Conservation (phyloP, 2,797 vertebrate genomes). For the Natrix natrix region DNA sequence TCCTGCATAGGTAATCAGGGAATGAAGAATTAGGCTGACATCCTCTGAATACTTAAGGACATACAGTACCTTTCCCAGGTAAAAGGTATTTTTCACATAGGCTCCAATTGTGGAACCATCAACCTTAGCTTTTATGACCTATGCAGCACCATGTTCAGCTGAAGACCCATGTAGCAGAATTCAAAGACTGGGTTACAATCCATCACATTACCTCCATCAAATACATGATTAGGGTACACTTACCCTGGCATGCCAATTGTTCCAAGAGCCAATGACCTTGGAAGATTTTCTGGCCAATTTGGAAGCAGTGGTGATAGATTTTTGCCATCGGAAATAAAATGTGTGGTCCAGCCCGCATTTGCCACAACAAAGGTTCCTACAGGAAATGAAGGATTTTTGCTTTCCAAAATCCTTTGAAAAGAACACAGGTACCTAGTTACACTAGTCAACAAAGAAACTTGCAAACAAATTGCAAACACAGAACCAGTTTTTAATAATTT, state of each 20-base stretch:
- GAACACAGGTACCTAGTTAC: neutral
- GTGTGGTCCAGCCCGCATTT: constrained; percentile 81
- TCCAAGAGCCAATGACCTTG: constrained; percentile 84
- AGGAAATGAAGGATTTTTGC: constrained; percentile 79
- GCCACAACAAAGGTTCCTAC: constrained; percentile 74
- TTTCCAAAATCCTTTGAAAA: constrained; percentile 80
- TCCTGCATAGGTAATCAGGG: neutral
- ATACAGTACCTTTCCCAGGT: neutral
- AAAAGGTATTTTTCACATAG: neutral
- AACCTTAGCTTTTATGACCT: neutral
- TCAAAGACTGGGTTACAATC: neutral
- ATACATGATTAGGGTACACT: constrained; percentile 30
- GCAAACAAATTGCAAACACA: neutral
- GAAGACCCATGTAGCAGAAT: fast-evolving
- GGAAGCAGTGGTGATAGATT: constrained; percentile 58
- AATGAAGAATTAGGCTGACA: neutral
- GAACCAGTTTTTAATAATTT: neutral
- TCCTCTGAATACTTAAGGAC: neutral
- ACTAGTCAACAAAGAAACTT: neutral
- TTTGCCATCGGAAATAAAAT: constrained; percentile 67
- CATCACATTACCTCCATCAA: neutral
- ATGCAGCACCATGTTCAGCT: neutral
- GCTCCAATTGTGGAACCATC: neutral
- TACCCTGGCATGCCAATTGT: constrained; percentile 90
- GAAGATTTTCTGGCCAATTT: constrained; percentile 80